phyloP scores from a whole-genome alignment of 2,888 invertebrate genomes.

The Morinoia aosen region DNA sequence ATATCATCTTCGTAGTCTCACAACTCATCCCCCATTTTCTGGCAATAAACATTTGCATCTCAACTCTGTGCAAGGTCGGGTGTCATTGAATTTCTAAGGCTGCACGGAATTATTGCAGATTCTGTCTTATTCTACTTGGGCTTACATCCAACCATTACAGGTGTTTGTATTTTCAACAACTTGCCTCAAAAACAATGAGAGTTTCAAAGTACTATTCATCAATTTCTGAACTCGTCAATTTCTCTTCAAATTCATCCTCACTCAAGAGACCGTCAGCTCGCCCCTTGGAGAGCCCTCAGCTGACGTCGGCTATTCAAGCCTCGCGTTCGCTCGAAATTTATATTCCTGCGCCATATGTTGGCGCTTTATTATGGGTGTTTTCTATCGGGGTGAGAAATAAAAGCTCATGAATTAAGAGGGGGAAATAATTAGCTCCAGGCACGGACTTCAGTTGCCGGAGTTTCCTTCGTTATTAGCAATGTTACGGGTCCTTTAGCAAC shows the following conservation, averaged over 20 bases:
- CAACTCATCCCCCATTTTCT: neutral
- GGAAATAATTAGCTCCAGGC: conserved; percentile 32
- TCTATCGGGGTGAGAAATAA: conserved; percentile 51
- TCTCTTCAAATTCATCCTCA: neutral
- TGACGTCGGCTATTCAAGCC: neutral
- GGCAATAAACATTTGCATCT: neutral
- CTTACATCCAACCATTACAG: too few relatives aligned
- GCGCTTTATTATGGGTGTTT: conserved; percentile 41
- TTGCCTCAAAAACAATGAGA: neutral
- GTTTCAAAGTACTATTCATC: neutral
- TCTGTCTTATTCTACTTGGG: too few relatives aligned
- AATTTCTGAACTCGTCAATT: neutral
- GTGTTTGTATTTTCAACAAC: neutral
- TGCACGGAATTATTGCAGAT: too few relatives aligned
- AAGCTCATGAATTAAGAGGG: conserved; percentile 50
- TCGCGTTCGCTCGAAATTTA: neutral
- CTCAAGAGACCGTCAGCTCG: neutral
- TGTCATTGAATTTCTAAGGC: too few relatives aligned
- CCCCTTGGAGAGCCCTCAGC: neutral
- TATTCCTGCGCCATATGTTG: conserved; percentile 30
- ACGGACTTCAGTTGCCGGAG: neutral
- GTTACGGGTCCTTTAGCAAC: neutral
- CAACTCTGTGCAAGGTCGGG: neutral
- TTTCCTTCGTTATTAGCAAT: neutral
- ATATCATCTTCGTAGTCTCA: neutral